Percentiles rank a stretch among this genome's conserved stretches.
Conservation (phyloP, 2,888 invertebrate species). For the Mythimna lalbum region DNA sequence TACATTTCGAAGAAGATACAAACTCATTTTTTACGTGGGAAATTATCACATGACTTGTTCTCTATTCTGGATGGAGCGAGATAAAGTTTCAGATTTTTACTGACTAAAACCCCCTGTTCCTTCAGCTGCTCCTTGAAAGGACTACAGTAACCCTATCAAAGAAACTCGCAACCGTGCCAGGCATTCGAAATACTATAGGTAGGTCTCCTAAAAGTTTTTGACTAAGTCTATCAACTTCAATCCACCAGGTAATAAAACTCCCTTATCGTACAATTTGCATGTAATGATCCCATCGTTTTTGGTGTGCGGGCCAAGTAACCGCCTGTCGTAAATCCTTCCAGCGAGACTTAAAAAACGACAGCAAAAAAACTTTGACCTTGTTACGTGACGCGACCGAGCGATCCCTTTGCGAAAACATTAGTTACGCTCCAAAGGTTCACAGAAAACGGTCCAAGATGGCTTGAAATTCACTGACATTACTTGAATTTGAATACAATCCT, state of each 20-base stretch:
- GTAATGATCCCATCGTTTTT: slow-evolving; percentile 23
- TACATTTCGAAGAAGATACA: not conserved
- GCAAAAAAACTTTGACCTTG: slow-evolving; percentile 70
- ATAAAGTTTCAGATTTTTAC: no score
- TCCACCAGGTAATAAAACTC: slow-evolving; percentile 29
- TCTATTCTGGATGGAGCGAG: no score
- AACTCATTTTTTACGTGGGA: no score
- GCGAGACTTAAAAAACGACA: slow-evolving; percentile 39
- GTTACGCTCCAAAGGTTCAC: slow-evolving; percentile 62
- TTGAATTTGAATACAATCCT: not conserved
- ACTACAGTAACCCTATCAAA: no score
- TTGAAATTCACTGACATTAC: slow-evolving; percentile 32
- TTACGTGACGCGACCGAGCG: slow-evolving; percentile 60
- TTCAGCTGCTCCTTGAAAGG: no score
- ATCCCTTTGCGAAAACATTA: slow-evolving; percentile 70
- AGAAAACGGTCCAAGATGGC: slow-evolving; percentile 44
- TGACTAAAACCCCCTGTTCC: no score
- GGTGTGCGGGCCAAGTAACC: slow-evolving; percentile 36
- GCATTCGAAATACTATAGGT: not conserved
- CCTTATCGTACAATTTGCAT: slow-evolving; percentile 43
- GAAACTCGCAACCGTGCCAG: no score
- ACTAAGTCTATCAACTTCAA: slow-evolving; percentile 11
- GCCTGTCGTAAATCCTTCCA: slow-evolving; percentile 47
- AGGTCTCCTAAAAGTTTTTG: slow-evolving; percentile 17
- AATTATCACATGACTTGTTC: no score